A percentile compares a stretch with the other conserved stretches of the same genome.
These are phyloP conservation scores for Agrilus cyanescens DNA, from an alignment of 2,888 invertebrate genomes.

Conservation along the genomic window DNA sequence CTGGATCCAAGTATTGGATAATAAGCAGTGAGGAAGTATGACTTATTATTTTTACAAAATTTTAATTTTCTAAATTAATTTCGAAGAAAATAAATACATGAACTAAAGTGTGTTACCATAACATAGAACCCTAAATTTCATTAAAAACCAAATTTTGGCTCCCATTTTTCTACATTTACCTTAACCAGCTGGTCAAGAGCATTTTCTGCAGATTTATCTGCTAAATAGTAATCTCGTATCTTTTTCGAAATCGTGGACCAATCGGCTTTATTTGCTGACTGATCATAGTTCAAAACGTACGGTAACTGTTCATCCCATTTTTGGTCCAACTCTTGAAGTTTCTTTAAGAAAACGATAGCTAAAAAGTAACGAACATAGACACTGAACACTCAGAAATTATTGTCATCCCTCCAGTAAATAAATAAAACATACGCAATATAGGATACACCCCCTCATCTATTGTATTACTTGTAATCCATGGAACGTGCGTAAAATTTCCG, in stretches of 20 bases:
- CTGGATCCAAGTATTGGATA: too few relatives aligned
- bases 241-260: slow-evolving; percentile 38
- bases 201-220: slow-evolving; percentile 34
- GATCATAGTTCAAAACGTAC: slow-evolving; percentile 48
- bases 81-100: too few relatives aligned
- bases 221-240: slow-evolving; percentile 45
- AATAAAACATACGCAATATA: slow-evolving; percentile 42
- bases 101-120: slow-evolving; percentile 8
- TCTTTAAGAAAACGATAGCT: slow-evolving; percentile 26
- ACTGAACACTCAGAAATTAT: background rate
- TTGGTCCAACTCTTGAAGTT: slow-evolving; percentile 35
- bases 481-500: slow-evolving; percentile 46
- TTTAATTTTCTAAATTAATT: too few relatives aligned
- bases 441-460: slow-evolving; percentile 60
- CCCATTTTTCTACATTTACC: too few relatives aligned
- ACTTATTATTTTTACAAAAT: too few relatives aligned
- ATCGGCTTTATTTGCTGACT: slow-evolving; percentile 39
- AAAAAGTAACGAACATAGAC: slow-evolving; percentile 14
- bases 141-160: too few relatives aligned
- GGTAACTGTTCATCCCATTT: slow-evolving; percentile 51
- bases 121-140: slow-evolving; percentile 12
- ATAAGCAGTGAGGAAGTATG: too few relatives aligned
- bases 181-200: too few relatives aligned
- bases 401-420: background rate
- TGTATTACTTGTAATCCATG: slow-evolving; percentile 52